A percentile compares a stretch with the other conserved stretches of the same genome.
These are phyloP conservation scores for Sylvia borin DNA, from an alignment of 2,797 vertebrate genomes.

Conservation along the genomic window DNA sequence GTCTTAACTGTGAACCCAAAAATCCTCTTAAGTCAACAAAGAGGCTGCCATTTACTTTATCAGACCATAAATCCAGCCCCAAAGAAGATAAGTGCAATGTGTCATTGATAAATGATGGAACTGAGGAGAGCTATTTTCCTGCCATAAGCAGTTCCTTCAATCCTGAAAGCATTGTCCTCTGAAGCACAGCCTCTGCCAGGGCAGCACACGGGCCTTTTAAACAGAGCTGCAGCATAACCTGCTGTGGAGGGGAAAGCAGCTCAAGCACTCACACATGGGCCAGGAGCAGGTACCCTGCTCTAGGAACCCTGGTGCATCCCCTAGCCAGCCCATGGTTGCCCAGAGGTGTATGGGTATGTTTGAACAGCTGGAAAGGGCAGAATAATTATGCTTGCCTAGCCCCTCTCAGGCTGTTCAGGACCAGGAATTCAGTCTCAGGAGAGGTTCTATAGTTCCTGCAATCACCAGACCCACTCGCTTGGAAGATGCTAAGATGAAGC, in stretches of 20 bases:
- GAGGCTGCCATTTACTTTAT: conserved; percentile 10
- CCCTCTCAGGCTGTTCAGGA: background rate
- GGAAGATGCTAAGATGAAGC: background rate
- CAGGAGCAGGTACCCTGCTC: background rate
- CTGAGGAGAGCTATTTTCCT: background rate
- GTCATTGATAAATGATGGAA: background rate
- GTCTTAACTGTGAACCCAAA: background rate
- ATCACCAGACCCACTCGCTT: background rate
- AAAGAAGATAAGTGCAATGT: background rate
- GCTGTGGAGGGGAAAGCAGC: background rate
- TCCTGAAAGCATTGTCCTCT: background rate
- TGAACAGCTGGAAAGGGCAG: background rate
- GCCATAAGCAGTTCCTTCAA: background rate
- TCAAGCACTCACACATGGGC: background rate
- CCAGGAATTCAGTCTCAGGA: background rate
- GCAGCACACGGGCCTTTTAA: background rate
- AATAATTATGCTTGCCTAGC: background rate
- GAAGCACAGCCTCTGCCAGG: background rate
- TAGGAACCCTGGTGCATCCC: background rate
- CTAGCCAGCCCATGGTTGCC: background rate
- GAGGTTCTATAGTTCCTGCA: background rate
- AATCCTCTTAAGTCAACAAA: conserved; percentile 17
- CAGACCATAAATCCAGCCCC: conserved; percentile 3
- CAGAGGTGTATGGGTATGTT: background rate
- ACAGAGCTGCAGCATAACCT: background rate